Evolutionary conservation across 2,888 invertebrate genomes (phyloP).

Genomic region (Leptopilina myrica): DNA sequence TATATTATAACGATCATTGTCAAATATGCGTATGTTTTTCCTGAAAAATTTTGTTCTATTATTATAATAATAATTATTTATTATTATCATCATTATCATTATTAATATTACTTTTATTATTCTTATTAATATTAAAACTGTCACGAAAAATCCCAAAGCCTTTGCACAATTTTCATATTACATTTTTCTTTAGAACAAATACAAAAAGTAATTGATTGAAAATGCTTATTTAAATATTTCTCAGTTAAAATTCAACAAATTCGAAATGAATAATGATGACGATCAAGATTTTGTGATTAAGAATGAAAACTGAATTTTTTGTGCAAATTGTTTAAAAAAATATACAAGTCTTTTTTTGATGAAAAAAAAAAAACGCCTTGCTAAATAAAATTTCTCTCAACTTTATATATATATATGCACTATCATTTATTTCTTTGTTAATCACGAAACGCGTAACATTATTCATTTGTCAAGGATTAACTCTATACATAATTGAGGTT

Average conservation of each 20-base stretch:
- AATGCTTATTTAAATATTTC: neutral
- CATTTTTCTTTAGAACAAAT: no score
- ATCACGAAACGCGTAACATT: slow-evolving; percentile 31
- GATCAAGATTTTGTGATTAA: neutral
- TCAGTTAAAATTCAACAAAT: neutral
- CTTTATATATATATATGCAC: slow-evolving; percentile 11
- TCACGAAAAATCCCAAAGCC: slow-evolving; percentile 7
- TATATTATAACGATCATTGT: neutral
- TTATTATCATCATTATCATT: neutral
- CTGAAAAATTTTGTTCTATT: slow-evolving; percentile 20
- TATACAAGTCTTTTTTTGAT: neutral
- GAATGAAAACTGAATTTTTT: slow-evolving; percentile 14
- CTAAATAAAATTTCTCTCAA: slow-evolving; percentile 5
- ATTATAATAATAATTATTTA: no score
- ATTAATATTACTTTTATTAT: no score
- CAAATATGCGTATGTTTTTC: neutral
- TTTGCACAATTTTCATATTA: neutral
- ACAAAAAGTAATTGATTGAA: slow-evolving; percentile 5
- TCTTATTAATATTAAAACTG: neutral
- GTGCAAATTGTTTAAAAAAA: slow-evolving; percentile 19
- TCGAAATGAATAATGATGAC: slow-evolving; percentile 1
- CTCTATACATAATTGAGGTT: slow-evolving; percentile 2
- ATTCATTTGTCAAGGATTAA: slow-evolving; percentile 18
- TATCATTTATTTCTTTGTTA: slow-evolving; percentile 18
- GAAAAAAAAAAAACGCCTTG: slow-evolving; percentile 5